A percentile compares a stretch with the other conserved stretches of the same genome.
These are phyloP conservation scores for Xestia xanthographa DNA, from an alignment of 2,888 invertebrate genomes.

Conservation along the genomic window DNA sequence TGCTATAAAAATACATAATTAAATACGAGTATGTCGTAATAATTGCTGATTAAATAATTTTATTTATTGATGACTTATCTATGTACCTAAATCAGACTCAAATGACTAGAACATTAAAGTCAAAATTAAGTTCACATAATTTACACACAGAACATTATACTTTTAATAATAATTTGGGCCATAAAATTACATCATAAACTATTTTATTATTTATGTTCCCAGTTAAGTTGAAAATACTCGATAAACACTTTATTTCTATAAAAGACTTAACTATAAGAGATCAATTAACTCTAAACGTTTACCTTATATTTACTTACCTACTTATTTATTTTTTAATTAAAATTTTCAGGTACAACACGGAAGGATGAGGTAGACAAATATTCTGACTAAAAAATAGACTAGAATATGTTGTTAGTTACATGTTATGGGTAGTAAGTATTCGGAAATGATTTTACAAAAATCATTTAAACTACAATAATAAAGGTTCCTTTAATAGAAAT, in stretches of 20 bases:
- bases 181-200: too few relatives aligned
- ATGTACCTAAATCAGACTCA: slow-evolving; percentile 7
- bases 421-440: background rate
- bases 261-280: slow-evolving; percentile 15
- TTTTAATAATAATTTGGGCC: too few relatives aligned
- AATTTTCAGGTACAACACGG: background rate
- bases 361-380: background rate
- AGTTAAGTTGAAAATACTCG: background rate
- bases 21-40: too few relatives aligned
- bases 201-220: background rate
- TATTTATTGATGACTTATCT: slow-evolving; percentile 16
- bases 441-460: background rate
- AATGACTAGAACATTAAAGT: slow-evolving; percentile 26
- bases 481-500: background rate
- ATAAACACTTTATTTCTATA: background rate
- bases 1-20: too few relatives aligned
- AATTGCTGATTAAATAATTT: background rate
- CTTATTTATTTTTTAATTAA: too few relatives aligned
- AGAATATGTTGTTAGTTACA: background rate
- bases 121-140: background rate
- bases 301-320: too few relatives aligned
- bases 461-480: background rate
- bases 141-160: background rate
- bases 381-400: background rate
- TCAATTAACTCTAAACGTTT: too few relatives aligned